Conservation (phyloP, 2,113 vertebrate genomes). For the Tauraco erythrolophus region DNA sequence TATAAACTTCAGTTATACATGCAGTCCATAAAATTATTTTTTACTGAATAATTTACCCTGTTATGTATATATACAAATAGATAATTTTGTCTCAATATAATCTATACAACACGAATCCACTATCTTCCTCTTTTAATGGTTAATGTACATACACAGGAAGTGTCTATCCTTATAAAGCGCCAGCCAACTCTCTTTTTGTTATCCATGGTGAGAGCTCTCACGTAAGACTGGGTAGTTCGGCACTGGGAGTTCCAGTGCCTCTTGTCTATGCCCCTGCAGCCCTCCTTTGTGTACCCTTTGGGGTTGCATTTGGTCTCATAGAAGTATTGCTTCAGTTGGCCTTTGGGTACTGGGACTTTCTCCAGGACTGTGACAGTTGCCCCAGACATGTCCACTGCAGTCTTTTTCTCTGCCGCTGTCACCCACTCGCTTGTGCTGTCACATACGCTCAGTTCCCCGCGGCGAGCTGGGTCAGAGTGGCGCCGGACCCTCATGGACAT, state of each 20-base stretch:
- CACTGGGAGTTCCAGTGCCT: slow-evolving; percentile 99
- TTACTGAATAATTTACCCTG: slow-evolving; percentile 99
- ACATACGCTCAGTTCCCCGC: slow-evolving; percentile 97
- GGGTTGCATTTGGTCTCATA: slow-evolving; percentile 99
- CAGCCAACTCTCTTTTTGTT: slow-evolving; percentile 98
- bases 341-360: slow-evolving; percentile 97
- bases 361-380: slow-evolving; percentile 97
- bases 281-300: slow-evolving; percentile 98
- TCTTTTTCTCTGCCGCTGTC: slow-evolving; percentile 98
- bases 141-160: slow-evolving; percentile 99
- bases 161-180: slow-evolving; percentile 99
- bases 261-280: slow-evolving; percentile 99
- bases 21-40: slow-evolving; percentile 99
- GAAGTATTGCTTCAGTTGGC: slow-evolving; percentile 99
- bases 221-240: slow-evolving; percentile 99
- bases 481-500: slow-evolving; percentile 99
- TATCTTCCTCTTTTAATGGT: slow-evolving; percentile 99
- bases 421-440: slow-evolving; percentile 99
- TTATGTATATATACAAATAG: slow-evolving; percentile 99
- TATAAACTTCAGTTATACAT: slow-evolving; percentile 99
- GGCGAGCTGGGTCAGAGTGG: slow-evolving; percentile 95
- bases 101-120: slow-evolving; percentile 96
- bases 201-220: slow-evolving; percentile 99
- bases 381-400: slow-evolving; percentile 99
- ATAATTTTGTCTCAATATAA: slow-evolving; percentile 99